These are phyloP conservation scores for Ginglymostoma cirratum DNA, from an alignment of 2,113 vertebrate genomes.

Conservation along the genomic window DNA sequence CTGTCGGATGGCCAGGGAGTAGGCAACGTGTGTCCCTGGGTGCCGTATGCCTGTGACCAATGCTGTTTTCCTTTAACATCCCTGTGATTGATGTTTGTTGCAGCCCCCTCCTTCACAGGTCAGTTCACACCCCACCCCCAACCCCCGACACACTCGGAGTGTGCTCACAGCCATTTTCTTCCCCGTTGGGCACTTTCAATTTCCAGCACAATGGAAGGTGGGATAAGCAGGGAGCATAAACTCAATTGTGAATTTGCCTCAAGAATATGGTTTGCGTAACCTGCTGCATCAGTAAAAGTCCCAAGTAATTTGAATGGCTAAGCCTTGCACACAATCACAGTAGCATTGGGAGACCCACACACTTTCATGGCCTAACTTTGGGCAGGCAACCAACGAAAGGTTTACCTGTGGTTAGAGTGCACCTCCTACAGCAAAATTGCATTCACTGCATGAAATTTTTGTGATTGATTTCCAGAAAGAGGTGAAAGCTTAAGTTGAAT, in stretches of 20 bases:
- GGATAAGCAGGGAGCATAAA: neutral
- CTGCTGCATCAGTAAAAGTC: neutral
- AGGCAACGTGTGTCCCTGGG: too few relatives aligned
- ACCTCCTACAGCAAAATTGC: neutral
- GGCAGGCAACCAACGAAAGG: neutral
- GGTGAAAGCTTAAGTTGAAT: neutral
- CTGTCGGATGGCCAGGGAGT: too few relatives aligned
- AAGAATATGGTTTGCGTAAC: neutral
- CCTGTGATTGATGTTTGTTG: too few relatives aligned
- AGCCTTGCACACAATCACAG: neutral
- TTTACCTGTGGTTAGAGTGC: neutral
- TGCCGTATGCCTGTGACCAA: too few relatives aligned
- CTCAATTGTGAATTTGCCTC: neutral
- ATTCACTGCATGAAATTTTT: neutral
- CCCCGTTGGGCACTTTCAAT: too few relatives aligned
- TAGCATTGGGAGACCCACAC: neutral
- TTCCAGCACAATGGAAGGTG: too few relatives aligned
- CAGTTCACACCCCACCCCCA: too few relatives aligned
- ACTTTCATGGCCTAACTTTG: neutral
- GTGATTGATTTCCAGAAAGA: neutral
- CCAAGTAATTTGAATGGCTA: neutral
- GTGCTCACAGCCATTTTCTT: too few relatives aligned
- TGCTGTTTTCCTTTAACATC: too few relatives aligned
- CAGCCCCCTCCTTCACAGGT: too few relatives aligned
- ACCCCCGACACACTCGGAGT: too few relatives aligned